phyloP scores from a whole-genome alignment of 2,888 invertebrate species.

The Chrysina gloriosa region DNA sequence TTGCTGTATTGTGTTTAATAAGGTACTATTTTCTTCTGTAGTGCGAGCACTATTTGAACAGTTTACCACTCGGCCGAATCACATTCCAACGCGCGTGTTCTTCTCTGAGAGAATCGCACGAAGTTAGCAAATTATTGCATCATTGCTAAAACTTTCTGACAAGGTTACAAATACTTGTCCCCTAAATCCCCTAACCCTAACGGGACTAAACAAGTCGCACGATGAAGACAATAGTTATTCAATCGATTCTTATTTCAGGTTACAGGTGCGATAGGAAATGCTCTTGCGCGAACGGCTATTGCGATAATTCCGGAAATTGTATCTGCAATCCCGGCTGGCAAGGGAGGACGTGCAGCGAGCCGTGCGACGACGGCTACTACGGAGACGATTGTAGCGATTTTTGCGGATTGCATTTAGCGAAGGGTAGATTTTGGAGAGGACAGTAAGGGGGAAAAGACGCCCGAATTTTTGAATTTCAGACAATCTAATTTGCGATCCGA shows the following conservation, averaged over 20 bases:
- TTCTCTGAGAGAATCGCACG: too few species aligned
- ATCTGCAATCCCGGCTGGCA: slow-evolving; percentile 21
- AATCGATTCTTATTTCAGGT: background rate
- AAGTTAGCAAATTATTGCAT: too few species aligned
- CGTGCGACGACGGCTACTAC: slow-evolving; percentile 26
- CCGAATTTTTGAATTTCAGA: background rate
- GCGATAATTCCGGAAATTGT: slow-evolving; percentile 9
- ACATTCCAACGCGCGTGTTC: too few species aligned
- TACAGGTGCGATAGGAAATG: slow-evolving; percentile 3
- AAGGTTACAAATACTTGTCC: background rate
- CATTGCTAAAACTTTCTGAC: background rate
- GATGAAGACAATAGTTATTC: too few species aligned
- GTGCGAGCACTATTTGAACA: too few species aligned
- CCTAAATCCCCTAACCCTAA: too few species aligned
- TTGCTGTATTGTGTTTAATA: too few species aligned
- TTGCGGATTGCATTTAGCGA: background rate
- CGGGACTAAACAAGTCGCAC: too few species aligned
- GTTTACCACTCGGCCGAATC: too few species aligned
- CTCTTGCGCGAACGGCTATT: background rate
- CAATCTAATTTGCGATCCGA: background rate
- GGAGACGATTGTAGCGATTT: background rate
- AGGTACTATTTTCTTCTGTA: too few species aligned
- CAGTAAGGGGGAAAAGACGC: background rate
- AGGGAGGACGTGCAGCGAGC: background rate
- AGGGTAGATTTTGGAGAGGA: background rate